Conservation (phyloP, 2,888 invertebrate species). For the Cheilosia impressa region DNA sequence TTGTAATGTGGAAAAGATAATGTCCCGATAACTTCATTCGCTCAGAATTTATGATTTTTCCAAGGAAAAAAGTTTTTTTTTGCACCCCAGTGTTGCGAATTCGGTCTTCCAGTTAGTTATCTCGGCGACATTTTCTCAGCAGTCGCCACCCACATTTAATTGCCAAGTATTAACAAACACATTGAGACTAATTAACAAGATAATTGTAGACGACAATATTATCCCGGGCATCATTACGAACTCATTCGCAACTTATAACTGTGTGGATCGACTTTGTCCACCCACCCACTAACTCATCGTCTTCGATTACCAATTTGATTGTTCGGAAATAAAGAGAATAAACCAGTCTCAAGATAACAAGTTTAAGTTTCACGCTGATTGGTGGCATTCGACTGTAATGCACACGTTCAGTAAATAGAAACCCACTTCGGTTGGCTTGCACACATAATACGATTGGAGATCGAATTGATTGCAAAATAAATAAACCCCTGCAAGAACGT, state of each 20-base stretch:
- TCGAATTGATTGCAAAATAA: constrained; percentile 7
- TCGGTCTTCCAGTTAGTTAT: no score
- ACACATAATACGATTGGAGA: background rate
- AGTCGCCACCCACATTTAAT: no score
- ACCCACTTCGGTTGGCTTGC: background rate
- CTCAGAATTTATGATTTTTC: no score
- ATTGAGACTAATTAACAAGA: no score
- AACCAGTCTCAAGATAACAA: background rate
- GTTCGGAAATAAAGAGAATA: background rate
- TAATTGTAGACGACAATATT: no score
- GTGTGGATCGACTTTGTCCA: background rate
- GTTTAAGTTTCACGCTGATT: background rate
- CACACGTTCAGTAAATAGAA: background rate
- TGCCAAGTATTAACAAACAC: no score
- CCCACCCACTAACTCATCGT: background rate
- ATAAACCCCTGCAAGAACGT: background rate
- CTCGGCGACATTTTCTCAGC: no score
- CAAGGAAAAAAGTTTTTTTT: no score
- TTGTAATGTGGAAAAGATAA: no score
- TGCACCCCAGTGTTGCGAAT: no score
- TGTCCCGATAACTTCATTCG: no score
- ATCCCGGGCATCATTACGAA: no score
- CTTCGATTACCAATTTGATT: background rate
- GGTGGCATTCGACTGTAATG: background rate
- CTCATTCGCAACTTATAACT: background rate